Evolutionary conservation across 2,797 vertebrate genomes (phyloP).

Genomic region (Emydoidea blandingii): DNA sequence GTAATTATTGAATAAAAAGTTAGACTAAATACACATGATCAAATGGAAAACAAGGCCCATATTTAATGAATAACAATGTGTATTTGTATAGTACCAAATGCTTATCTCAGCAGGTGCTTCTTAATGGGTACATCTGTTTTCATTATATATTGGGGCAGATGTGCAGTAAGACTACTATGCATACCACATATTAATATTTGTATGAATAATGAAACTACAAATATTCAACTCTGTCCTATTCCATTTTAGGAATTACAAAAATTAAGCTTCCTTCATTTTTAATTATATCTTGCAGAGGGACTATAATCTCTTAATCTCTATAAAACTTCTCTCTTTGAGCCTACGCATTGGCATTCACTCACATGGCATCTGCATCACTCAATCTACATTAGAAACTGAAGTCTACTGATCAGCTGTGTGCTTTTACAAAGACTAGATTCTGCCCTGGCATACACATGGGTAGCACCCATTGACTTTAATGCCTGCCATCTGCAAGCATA

Average conservation of each 20-base stretch:
- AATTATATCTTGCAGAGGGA: constrained; percentile 70
- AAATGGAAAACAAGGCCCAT: neutral
- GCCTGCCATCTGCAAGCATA: neutral
- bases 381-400: constrained; percentile 46
- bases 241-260: constrained; percentile 68
- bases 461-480: neutral
- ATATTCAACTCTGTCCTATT: constrained; percentile 53
- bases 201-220: constrained; percentile 60
- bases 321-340: constrained; percentile 64
- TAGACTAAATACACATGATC: neutral
- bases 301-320: constrained; percentile 75
- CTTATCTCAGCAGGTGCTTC: constrained; percentile 39
- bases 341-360: constrained; percentile 52
- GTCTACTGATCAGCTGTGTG: constrained; percentile 23
- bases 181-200: constrained; percentile 25
- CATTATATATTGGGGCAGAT: neutral
- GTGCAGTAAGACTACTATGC: neutral
- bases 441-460: neutral
- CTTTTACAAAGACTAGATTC: constrained; percentile 51
- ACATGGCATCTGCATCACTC: constrained; percentile 18
- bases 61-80: constrained; percentile 1
- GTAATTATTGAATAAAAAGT: constrained; percentile 45
- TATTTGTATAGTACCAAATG: constrained; percentile 10
- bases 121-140: constrained; percentile 40
- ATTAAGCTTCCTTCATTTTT: constrained; percentile 73